Percentiles rank a stretch among this genome's conserved stretches.
Evolutionary conservation across 2,797 vertebrate genomes (phyloP).

Genomic region (Spinus olivaceus): DNA sequence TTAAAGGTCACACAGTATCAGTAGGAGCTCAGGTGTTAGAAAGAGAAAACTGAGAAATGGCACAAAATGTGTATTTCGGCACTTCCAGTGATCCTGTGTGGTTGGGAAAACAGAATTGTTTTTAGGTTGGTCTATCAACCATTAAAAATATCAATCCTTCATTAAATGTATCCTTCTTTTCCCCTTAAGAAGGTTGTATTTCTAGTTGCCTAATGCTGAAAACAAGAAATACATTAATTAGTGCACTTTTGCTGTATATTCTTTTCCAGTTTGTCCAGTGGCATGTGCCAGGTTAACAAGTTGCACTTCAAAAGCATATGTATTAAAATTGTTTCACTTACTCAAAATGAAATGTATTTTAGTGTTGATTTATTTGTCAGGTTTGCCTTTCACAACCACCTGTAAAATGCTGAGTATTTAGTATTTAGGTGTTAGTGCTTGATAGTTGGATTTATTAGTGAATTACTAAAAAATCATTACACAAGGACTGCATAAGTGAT

Average conservation of each 20-base stretch:
- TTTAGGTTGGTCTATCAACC: background rate
- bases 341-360: background rate
- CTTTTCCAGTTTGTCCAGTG: background rate
- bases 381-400: background rate
- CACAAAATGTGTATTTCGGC: background rate
- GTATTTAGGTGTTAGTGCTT: background rate
- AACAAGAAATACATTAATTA: background rate
- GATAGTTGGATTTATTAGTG: background rate
- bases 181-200: background rate
- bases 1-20: background rate
- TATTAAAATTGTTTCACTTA: background rate
- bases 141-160: background rate
- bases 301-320: background rate
- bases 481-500: background rate
- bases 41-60: background rate
- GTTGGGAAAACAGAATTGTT: background rate
- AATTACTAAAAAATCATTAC: background rate
- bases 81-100: background rate
- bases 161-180: background rate
- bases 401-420: background rate
- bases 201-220: background rate
- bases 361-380: background rate
- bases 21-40: constrained; percentile 3
- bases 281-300: background rate
- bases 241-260: background rate